phyloP scores from a whole-genome alignment of 2,113 vertebrate genomes.

The Chlamydotis undulata region DNA sequence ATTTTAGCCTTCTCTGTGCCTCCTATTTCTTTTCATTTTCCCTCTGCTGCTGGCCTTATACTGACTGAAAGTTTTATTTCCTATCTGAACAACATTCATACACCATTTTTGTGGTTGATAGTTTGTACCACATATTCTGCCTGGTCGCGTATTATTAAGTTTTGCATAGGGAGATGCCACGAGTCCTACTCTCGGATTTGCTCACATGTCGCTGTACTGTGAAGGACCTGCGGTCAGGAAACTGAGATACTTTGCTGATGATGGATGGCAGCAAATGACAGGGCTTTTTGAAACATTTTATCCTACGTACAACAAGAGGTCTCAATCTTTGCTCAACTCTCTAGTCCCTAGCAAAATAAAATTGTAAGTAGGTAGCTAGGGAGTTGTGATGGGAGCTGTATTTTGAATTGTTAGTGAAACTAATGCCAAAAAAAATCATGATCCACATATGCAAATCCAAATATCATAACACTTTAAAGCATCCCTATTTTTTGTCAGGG shows the following conservation, averaged over 20 bases:
- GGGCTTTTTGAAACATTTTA: background rate
- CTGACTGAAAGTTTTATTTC: background rate
- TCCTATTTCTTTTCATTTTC: background rate
- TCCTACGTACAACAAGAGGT: background rate
- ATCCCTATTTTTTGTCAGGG: background rate
- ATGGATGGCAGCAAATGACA: background rate
- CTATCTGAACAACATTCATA: background rate
- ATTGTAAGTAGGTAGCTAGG: background rate
- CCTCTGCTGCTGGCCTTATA: background rate
- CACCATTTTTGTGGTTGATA: background rate
- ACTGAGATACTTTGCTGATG: background rate
- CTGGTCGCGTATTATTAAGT: background rate
- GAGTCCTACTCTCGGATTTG: background rate
- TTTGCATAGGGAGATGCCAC: background rate
- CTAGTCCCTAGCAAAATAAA: background rate
- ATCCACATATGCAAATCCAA: background rate
- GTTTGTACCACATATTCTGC: background rate
- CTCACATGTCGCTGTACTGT: background rate
- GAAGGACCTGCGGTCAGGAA: background rate
- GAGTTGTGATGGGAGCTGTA: background rate
- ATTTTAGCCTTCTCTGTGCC: background rate
- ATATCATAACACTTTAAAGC: background rate
- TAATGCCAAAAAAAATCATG: background rate
- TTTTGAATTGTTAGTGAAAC: background rate
- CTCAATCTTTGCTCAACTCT: background rate